phyloP scores from a whole-genome alignment of 2,797 vertebrate species.

The Neomorphus geoffroyi region DNA sequence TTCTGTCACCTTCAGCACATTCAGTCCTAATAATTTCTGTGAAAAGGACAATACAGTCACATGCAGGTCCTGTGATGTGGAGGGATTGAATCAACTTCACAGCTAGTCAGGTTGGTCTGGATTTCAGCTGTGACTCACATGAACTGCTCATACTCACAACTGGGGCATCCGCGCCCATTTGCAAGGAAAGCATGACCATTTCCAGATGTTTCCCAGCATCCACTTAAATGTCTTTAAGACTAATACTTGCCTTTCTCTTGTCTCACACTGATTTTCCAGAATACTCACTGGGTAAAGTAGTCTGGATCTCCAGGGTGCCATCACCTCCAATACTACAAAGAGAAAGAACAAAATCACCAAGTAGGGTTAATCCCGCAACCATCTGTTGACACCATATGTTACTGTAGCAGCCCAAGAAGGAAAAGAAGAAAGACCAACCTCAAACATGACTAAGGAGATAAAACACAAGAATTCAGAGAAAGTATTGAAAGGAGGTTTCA shows the following conservation, averaged over 20 bases:
- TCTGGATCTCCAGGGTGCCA: slow-evolving; percentile 81
- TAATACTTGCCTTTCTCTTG: background rate
- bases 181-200: background rate
- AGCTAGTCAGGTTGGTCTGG: background rate
- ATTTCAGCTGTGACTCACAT: background rate
- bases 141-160: no score
- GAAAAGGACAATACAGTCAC: background rate
- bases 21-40: background rate
- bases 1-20: background rate
- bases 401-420: background rate
- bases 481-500: background rate
- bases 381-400: background rate
- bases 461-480: slow-evolving; percentile 16
- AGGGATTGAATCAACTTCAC: slow-evolving; percentile 2
- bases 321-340: slow-evolving; percentile 89
- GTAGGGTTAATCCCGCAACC: background rate
- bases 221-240: background rate
- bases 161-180: no score
- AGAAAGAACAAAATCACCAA: slow-evolving; percentile 4
- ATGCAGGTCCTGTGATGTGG: background rate
- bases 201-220: background rate
- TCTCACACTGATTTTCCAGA: background rate
- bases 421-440: background rate
- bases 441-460: background rate
- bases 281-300: slow-evolving; percentile 92